phyloP scores from a whole-genome alignment of 2,888 invertebrate genomes.

The Apoda limacodes region DNA sequence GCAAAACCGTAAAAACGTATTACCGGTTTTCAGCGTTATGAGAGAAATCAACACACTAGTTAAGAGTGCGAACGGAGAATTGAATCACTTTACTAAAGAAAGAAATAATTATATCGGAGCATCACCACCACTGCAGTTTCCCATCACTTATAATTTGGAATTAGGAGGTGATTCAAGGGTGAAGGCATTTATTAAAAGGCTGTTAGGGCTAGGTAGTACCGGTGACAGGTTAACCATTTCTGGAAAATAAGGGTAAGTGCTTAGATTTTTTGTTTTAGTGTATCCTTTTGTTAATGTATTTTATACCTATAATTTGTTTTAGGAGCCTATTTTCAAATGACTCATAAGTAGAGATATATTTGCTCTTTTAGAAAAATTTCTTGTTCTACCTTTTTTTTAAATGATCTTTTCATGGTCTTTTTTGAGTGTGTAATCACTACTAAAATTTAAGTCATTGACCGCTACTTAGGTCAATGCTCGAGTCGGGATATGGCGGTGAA shows the following conservation, averaged over 20 bases:
- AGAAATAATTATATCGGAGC: conserved; percentile 41
- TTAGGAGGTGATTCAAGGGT: conserved; percentile 33
- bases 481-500: no score
- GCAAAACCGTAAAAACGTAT: conserved; percentile 30
- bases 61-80: conserved; percentile 37
- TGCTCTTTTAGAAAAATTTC: no score
- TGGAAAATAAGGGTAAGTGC: conserved; percentile 22
- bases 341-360: no score
- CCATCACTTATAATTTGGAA: conserved; percentile 35
- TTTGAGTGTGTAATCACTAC: no score
- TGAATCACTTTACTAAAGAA: conserved; percentile 38
- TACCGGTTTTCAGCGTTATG: conserved; percentile 42
- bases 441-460: no score
- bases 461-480: no score
- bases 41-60: conserved; percentile 47
- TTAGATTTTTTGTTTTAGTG: no score
- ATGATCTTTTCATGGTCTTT: no score
- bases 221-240: conserved; percentile 37
- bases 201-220: conserved; percentile 33
- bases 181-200: conserved; percentile 32
- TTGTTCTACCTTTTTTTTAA: no score
- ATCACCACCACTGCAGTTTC: conserved; percentile 23
- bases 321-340: no score
- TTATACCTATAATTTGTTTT: no score
- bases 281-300: no score